Percentiles rank a stretch among this genome's conserved stretches.
These are phyloP conservation scores for Tyrannus savana DNA, from an alignment of 2,113 vertebrate species.

Conservation along the genomic window DNA sequence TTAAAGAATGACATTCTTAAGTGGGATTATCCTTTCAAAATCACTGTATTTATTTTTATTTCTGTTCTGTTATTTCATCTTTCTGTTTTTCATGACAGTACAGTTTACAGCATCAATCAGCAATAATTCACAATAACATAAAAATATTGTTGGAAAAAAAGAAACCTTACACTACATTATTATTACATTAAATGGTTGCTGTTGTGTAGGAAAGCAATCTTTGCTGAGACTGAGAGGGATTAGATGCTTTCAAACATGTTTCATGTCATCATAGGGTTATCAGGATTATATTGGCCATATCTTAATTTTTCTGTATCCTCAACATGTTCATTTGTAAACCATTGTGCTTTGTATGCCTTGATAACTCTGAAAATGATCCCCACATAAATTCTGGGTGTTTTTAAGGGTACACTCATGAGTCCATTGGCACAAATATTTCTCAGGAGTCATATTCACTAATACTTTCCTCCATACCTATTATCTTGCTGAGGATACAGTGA, in stretches of 20 bases:
- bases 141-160: background rate
- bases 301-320: background rate
- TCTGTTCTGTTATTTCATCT: background rate
- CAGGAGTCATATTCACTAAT: background rate
- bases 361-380: background rate
- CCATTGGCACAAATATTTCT: background rate
- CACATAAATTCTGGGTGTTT: background rate
- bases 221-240: background rate
- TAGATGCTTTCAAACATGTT: background rate
- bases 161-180: background rate
- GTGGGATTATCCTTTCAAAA: background rate
- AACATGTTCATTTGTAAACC: background rate
- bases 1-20: background rate
- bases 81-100: background rate
- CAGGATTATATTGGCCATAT: background rate
- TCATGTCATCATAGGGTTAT: background rate
- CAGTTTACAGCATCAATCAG: background rate
- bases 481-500: background rate
- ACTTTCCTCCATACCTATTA: background rate
- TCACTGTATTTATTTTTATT: background rate
- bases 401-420: background rate
- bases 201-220: background rate
- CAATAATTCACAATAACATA: background rate
- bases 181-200: background rate
- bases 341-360: background rate